Conservation (phyloP, 2,797 vertebrate species). For the Coreius guichenoti region DNA sequence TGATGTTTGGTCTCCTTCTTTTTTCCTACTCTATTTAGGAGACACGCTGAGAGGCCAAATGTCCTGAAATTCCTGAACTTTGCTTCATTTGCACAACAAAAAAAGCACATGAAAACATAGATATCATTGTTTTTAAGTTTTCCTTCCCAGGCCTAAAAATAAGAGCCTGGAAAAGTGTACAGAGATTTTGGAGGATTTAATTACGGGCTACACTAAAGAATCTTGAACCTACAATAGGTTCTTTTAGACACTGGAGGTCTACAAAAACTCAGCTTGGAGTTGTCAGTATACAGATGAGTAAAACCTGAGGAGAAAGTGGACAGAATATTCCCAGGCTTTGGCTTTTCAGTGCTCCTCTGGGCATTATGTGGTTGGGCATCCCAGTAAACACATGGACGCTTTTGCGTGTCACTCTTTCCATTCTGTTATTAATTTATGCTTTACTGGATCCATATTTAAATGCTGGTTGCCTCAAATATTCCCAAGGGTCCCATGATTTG, state of each 20-base stretch:
- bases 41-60: constrained; percentile 47
- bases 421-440: constrained; percentile 37
- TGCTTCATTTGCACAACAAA: constrained; percentile 51
- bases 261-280: constrained; percentile 1
- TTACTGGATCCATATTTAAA: constrained; percentile 24
- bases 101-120: constrained; percentile 33
- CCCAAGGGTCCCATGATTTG: not conserved
- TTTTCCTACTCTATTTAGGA: constrained; percentile 30
- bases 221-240: constrained; percentile 31
- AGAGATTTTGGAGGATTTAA: constrained; percentile 26
- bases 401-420: constrained; percentile 46
- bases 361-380: constrained; percentile 33
- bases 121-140: constrained; percentile 35
- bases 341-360: constrained; percentile 21
- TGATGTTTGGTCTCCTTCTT: constrained; percentile 38
- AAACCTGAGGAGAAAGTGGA: constrained; percentile 14
- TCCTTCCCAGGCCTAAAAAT: constrained; percentile 39
- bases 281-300: not conserved
- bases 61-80: constrained; percentile 53
- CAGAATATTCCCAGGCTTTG: constrained; percentile 9
- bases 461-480: constrained; percentile 4
- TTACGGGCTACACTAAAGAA: constrained; percentile 10
- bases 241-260: not conserved
- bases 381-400: constrained; percentile 30
- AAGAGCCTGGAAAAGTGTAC: constrained; percentile 27